Evolutionary conservation across 2,113 vertebrate genomes (phyloP).

Genomic region (Pseudopipra pipra): DNA sequence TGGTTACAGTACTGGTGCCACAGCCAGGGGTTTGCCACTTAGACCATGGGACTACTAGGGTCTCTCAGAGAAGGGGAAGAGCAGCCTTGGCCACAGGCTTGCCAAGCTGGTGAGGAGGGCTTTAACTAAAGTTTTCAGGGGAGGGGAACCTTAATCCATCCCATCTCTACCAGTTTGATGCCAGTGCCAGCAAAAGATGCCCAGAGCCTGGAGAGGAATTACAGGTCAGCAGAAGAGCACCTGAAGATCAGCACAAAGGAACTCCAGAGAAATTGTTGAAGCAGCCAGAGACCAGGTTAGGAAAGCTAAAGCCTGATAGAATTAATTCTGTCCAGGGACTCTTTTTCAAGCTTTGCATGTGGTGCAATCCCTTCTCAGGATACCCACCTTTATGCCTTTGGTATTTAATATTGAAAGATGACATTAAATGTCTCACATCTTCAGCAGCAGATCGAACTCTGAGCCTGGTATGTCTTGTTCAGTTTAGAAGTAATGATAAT

Average conservation of each 20-base stretch:
- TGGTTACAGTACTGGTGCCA: neutral
- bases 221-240: neutral
- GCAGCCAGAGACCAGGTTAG: neutral
- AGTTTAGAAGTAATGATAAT: neutral
- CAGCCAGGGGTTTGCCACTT: neutral
- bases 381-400: neutral
- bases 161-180: neutral
- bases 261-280: neutral
- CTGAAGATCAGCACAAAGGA: neutral
- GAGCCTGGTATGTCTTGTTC: neutral
- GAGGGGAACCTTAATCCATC: neutral
- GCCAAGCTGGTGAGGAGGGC: neutral
- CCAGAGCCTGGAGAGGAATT: neutral
- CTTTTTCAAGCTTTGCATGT: neutral
- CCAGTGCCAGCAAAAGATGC: neutral
- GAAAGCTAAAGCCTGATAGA: neutral
- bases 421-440: neutral
- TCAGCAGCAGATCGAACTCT: neutral
- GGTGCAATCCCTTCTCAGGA: neutral
- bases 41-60: too few relatives aligned
- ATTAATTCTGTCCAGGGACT: neutral
- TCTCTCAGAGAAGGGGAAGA: neutral
- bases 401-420: slow-evolving; percentile 9
- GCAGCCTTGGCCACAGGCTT: neutral
- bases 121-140: neutral